phyloP scores from a whole-genome alignment of 1,140 invertebrate genomes.

The Hesperophylax magnus region DNA sequence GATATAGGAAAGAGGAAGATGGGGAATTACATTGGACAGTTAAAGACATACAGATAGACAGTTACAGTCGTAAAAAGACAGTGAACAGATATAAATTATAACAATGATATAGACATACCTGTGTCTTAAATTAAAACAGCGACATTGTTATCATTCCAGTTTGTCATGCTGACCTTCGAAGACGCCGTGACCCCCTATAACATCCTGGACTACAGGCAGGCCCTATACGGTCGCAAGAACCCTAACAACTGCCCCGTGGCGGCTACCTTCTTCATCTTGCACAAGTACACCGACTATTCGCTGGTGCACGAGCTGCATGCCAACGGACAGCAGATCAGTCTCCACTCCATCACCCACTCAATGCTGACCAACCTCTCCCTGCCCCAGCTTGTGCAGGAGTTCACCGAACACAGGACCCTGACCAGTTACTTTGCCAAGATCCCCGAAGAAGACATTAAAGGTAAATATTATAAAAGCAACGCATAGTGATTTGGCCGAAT shows the following conservation, averaged over 20 bases:
- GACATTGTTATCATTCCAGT: too few species aligned
- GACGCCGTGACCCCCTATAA: conserved; percentile 79
- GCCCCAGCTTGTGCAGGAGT: conserved; percentile 70
- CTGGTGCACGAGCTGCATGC: conserved; percentile 75
- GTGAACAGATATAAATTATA: too few species aligned
- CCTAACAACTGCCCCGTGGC: conserved; percentile 76
- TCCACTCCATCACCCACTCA: conserved; percentile 74
- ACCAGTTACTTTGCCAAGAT: conserved; percentile 73
- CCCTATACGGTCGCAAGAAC: conserved; percentile 73
- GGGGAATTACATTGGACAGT: too few species aligned
- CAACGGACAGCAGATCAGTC: conserved; percentile 78
- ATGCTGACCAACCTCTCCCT: conserved; percentile 62
- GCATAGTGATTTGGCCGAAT: too few species aligned
- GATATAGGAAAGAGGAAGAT: too few species aligned
- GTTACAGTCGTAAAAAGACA: too few species aligned
- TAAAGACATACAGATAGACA: too few species aligned
- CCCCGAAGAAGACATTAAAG: conserved; percentile 59
- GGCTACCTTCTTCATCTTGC: conserved; percentile 78
- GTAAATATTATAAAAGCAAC: too few species aligned
- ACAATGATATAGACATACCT: too few species aligned
- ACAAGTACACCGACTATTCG: conserved; percentile 80
- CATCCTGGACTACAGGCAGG: conserved; percentile 74
- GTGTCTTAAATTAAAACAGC: too few species aligned
- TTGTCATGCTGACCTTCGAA: conserved; percentile 79
- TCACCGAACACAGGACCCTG: conserved; percentile 71